Evolutionary conservation across 2,797 vertebrate species (phyloP).

Genomic region (Channa striata): DNA sequence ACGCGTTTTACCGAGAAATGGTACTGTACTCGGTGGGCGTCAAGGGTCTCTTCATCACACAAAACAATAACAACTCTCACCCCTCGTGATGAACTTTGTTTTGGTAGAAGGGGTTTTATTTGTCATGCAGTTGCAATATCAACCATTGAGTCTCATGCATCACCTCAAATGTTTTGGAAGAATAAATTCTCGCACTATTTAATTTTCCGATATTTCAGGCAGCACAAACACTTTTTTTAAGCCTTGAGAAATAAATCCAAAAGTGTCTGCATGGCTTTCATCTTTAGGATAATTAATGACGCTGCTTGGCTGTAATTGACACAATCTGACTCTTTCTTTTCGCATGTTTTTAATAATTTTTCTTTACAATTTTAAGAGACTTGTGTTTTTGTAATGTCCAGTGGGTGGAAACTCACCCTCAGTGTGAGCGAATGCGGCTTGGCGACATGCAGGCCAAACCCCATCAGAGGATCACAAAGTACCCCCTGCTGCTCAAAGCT

Average conservation of each 20-base stretch:
- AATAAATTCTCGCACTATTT: not conserved
- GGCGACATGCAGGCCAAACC: constrained; percentile 90
- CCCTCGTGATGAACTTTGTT: not conserved
- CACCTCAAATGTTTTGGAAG: not conserved
- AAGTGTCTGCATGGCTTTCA: not conserved
- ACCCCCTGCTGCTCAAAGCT: constrained; percentile 88
- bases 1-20: constrained; percentile 31
- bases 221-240: not conserved
- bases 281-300: not conserved
- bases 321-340: not conserved
- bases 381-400: constrained; percentile 50
- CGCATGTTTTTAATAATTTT: not conserved
- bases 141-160: not conserved
- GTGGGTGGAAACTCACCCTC: constrained; percentile 90
- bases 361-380: not conserved
- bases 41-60: constrained; percentile 2
- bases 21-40: not conserved
- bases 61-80: constrained; percentile 16
- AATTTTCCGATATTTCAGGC: not conserved
- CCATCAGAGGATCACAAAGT: constrained; percentile 91
- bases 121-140: not conserved
- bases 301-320: not conserved
- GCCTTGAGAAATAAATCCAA: not conserved
- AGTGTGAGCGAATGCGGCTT: constrained; percentile 84
- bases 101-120: not conserved